Base-by-base conservation (phyloP, 2,888 invertebrate species). In the Bombyx huttoni region DNA sequence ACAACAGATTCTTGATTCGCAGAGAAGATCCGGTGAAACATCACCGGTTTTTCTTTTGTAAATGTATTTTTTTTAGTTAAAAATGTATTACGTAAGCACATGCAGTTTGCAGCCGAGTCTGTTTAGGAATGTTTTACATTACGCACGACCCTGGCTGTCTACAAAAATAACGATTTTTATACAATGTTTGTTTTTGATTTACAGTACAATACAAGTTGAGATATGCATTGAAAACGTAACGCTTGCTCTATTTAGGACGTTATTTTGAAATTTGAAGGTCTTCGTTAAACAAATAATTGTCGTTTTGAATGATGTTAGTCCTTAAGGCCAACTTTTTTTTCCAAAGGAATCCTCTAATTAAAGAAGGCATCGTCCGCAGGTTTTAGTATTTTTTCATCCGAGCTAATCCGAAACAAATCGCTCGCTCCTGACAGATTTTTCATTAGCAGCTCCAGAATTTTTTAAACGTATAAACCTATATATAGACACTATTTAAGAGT, bases 111-210 rank as follows among this genome's bases (percentile, higher is more conserved):
- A 40, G 47, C 51, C 50, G 48, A 57, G 57, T 60, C 47, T 50
- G 51, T 58, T 54, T 54, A 53, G 57, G 63, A 63, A 63, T 68
- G 62, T 69, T 68, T 67, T 61, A 52, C 49, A 52, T 53, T 59
- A 60, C 62, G 56, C 57, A 60, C 59, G 68, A 63, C 69, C 68
- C 65, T 74, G 69, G 65, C 58, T 64, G 61, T 53, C 56, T 61
- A 62, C 70, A 58, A 67, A 73, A 72, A 73, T 70, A 71, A 67
- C 64, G 62, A 67, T 67, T 72, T 68, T 68, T 62, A 63, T 61
- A 68, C 65, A 68, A 62, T 68, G 68, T 64, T 62, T 62, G 62
- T 62, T 67, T 59, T 60, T 56, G 59, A 56, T 58, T 57, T 58
- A 62, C 65, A 67, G 61, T 59, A 62, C 58, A 52, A 49, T 14